Percentiles rank a stretch among this genome's conserved stretches.
Evolutionary conservation across 2,888 invertebrate genomes (phyloP).

Genomic region (Rhingia campestris): DNA sequence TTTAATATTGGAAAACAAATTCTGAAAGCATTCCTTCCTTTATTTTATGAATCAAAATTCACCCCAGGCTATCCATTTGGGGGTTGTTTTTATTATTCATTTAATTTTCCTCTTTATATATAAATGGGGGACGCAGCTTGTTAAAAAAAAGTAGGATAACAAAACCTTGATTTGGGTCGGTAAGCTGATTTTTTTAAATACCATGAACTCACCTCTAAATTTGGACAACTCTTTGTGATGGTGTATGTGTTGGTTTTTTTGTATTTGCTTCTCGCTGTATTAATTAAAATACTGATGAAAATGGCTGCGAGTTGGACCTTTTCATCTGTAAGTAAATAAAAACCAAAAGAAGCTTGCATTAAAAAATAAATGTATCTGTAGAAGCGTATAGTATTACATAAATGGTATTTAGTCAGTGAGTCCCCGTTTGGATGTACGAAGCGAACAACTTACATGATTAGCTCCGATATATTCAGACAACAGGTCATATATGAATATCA

Average conservation of each 20-base stretch:
- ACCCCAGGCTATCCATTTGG: not conserved
- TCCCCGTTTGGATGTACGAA: too few relatives aligned
- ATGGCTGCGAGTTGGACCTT: not conserved
- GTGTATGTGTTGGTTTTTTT: not conserved
- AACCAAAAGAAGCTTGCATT: too few relatives aligned
- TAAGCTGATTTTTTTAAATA: not conserved
- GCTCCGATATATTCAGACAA: too few relatives aligned
- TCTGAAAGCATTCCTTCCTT: not conserved
- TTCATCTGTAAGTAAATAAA: too few relatives aligned
- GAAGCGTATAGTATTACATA: too few relatives aligned
- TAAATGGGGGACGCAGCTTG: too few relatives aligned
- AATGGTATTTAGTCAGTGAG: too few relatives aligned
- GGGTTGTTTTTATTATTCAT: not conserved
- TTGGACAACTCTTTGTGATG: not conserved
- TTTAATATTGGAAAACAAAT: not conserved
- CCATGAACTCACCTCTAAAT: conserved; percentile 16
- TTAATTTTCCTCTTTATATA: not conserved
- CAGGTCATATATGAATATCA: too few relatives aligned
- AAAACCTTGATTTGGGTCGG: too few relatives aligned
- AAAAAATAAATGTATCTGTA: too few relatives aligned
- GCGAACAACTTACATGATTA: too few relatives aligned
- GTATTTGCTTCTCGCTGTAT: not conserved
- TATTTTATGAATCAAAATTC: not conserved
- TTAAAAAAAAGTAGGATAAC: too few relatives aligned
- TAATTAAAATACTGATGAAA: not conserved